Evolutionary conservation across 2,113 vertebrate species (phyloP), one percentile per base, ranked within the genome.

Genomic region (Perca schrenkii): DNA sequence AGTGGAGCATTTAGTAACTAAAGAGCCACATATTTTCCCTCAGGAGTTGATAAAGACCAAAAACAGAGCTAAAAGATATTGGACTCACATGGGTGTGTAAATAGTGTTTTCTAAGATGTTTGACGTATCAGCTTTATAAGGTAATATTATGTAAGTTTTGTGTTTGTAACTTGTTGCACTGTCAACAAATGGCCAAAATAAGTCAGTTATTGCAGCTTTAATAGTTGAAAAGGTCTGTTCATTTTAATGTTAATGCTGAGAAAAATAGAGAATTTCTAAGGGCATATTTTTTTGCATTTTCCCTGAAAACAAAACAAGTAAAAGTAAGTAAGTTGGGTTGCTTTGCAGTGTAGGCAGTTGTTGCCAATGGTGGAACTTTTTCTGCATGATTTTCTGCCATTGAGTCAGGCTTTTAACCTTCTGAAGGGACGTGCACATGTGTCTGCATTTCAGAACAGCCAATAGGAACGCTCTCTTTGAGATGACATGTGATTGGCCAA

Each of bases 171-270:
- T 25, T 57, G 8, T 22, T 56, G 21, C 8, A 10, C 19, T 52
- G 1, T 0, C 4, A 25, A 13, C 49, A 36, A 69, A 64, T 46
- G 65, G 8, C 4, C 10, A 22, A 46, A 58, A 54, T 6, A 46
- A 72, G 50, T 61, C 43, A 34, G 43, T 73, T 31, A 31, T 49
- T 73, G 56, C 6, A 61, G 3, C 17, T 61, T 73, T 49, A 47
- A 60, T 49, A 10, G 31, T 46, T 49, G 4, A 73, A 60, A 49
- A 46, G 3, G 54, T 19, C 36, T 21, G 43, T 61, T 74, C 12
- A n/a, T 34, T 61, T 74, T n/a, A n/a, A 61, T 69, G 50, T 36
- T 36, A 15, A 69, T 56, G 53, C 28, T 11, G 15, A 53, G 25
- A 17, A 13, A 49, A 14, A 12, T 25, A 28, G 34, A 43, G 15